Evolutionary conservation across 2,113 vertebrate genomes (phyloP).

Genomic region (Rhabdornis inornatus): DNA sequence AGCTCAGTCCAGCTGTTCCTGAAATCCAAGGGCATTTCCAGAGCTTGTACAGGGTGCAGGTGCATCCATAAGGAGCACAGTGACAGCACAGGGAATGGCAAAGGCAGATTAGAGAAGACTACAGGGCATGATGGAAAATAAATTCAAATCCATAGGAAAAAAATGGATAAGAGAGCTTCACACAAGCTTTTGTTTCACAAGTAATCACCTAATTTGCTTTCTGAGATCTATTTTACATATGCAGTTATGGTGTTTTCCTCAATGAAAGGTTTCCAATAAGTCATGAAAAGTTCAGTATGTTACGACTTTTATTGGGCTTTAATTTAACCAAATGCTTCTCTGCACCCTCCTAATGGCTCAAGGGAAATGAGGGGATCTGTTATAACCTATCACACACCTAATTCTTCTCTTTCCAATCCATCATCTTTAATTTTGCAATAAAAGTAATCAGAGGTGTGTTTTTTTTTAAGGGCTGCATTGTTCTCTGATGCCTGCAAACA

Average conservation of each 20-base stretch:
- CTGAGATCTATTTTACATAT: neutral
- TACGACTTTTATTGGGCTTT: neutral
- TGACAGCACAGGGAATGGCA: neutral
- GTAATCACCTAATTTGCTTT: neutral
- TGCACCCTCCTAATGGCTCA: neutral
- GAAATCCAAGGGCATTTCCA: neutral
- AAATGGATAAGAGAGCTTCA: neutral
- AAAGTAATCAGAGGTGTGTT: neutral
- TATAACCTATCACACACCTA: neutral
- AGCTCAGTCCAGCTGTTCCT: neutral
- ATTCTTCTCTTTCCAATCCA: neutral
- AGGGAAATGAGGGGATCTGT: neutral
- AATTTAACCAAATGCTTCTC: neutral
- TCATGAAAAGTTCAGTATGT: neutral
- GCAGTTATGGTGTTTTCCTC: neutral
- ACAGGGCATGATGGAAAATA: neutral
- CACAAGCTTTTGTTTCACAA: neutral
- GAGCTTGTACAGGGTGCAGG: accelerated
- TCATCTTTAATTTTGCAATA: slow-evolving; percentile 26
- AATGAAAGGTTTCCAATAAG: neutral
- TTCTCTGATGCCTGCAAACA: slow-evolving; percentile 21
- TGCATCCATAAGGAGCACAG: neutral
- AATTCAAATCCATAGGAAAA: neutral
- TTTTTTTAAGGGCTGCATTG: neutral
- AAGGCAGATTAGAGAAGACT: neutral